Evolutionary conservation across 2,888 invertebrate genomes (phyloP).

Genomic region (Carpatolechia fugitivella): DNA sequence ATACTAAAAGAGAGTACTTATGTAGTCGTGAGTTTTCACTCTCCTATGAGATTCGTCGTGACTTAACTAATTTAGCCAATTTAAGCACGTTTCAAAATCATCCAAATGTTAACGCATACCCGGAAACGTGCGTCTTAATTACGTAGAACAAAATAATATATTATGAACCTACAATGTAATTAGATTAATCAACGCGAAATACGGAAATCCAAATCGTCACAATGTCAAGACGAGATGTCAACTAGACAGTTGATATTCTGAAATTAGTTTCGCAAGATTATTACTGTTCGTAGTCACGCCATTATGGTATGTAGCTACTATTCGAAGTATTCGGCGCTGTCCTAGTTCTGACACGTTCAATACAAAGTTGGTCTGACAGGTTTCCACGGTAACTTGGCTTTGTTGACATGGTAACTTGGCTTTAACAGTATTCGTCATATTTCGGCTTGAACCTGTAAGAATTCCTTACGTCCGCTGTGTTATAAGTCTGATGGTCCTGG

Average conservation of each 20-base stretch:
- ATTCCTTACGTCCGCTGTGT: slow-evolving; percentile 15
- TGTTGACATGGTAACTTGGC: slow-evolving; percentile 38
- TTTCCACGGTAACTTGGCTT: slow-evolving; percentile 39
- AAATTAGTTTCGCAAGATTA: slow-evolving; percentile 35
- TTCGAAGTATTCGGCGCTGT: slow-evolving; percentile 23
- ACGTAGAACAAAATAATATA: too few relatives aligned
- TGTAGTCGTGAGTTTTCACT: not conserved
- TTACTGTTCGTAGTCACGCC: slow-evolving; percentile 24
- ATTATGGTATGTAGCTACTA: not conserved
- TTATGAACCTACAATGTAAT: too few relatives aligned
- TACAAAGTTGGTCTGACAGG: slow-evolving; percentile 47
- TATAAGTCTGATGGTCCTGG: slow-evolving; percentile 15
- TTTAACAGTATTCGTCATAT: slow-evolving; percentile 25
- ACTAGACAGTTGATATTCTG: slow-evolving; percentile 39
- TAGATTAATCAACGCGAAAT: too few relatives aligned
- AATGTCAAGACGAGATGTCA: slow-evolving; percentile 35
- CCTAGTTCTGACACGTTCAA: slow-evolving; percentile 34
- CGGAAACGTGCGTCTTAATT: not conserved
- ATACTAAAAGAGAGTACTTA: not conserved
- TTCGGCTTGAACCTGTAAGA: not conserved
- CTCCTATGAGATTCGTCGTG: not conserved
- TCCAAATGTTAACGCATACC: not conserved
- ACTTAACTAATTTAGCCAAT: not conserved
- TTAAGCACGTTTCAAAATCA: not conserved
- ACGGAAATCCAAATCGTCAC: slow-evolving; percentile 23